Conservation (phyloP, 2,797 vertebrate genomes). For the Chelon auratus region DNA sequence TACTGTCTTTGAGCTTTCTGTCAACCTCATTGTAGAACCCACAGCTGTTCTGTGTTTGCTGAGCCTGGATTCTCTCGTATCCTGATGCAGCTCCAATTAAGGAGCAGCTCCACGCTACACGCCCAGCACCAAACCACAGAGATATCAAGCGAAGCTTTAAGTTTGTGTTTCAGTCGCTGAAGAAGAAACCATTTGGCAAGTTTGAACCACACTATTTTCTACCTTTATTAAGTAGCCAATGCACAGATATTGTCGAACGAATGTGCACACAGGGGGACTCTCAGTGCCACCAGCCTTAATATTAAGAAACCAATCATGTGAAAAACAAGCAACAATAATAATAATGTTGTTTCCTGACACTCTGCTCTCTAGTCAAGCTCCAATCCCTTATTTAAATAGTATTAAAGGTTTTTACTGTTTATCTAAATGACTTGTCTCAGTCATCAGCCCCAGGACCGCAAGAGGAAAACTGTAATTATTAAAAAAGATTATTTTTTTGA, state of each 20-base stretch:
- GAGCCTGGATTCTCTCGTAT: background rate
- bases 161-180: background rate
- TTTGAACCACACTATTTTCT: background rate
- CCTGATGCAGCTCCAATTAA: background rate
- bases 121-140: too few relatives aligned
- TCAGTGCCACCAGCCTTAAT: too few relatives aligned
- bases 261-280: too few relatives aligned
- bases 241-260: too few relatives aligned
- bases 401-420: constrained; percentile 33
- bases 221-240: background rate
- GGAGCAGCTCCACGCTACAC: too few relatives aligned
- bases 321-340: background rate
- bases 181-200: background rate
- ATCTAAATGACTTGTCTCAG: constrained; percentile 43
- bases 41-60: too few relatives aligned
- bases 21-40: background rate
- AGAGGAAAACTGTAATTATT: constrained; percentile 49
- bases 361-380: constrained; percentile 17
- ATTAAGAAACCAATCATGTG: too few relatives aligned
- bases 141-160: background rate
- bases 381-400: constrained; percentile 1
- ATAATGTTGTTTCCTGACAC: background rate
- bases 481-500: constrained; percentile 43
- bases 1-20: background rate
- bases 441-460: constrained; percentile 31